Evolutionary conservation across 1,140 invertebrate genomes (phyloP), one percentile per base, ranked within the genome.

Genomic region (Cydia splendana): DNA sequence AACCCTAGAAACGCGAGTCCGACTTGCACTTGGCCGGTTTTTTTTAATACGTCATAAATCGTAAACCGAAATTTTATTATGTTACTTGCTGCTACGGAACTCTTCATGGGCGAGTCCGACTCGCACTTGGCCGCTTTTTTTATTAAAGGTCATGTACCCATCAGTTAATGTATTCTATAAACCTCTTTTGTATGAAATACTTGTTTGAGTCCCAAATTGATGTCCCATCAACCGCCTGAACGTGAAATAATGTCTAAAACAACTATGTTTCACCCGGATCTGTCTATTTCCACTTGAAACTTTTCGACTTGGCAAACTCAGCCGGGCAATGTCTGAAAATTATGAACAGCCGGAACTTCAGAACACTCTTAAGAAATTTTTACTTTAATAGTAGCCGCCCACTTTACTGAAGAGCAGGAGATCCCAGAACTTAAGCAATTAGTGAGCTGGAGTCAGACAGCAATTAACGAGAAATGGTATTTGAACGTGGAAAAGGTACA

Each of bases 401-500:
- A 90, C 86, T 91, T 88, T 85, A 84, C 83, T 82, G 77, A 85
- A 83, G 85, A 84, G 88, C 86, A 88, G 85, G 87, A 90, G 89
- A 91, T 92, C 87, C 81, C 83, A 83, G 88, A 92, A 91, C 88
- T 92, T 92, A 91, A 92, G 90, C 90, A 92, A 92, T 92, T 92
- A 92, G 90, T 87, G 87, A 88, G 85, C 82, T 87, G 87, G 81
- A 91, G 87, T 87, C 88, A 88, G 89, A 92, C 90, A 90, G 90
- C 89, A 92, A 92, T 92, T 92, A 92, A 90, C 81, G 88, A 82
- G 86, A 88, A 88, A 90, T 89, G 87, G 87, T 89, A 91, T 91
- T 91, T 89, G 88, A 89, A 88, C 84, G 84, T 81, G 86, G 86
- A 87, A 91, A 90, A 89, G 87, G 86, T 89, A 87, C 88, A 89